Evolutionary conservation across 2,113 vertebrate genomes (phyloP).

Genomic region (Labrus mixtus): DNA sequence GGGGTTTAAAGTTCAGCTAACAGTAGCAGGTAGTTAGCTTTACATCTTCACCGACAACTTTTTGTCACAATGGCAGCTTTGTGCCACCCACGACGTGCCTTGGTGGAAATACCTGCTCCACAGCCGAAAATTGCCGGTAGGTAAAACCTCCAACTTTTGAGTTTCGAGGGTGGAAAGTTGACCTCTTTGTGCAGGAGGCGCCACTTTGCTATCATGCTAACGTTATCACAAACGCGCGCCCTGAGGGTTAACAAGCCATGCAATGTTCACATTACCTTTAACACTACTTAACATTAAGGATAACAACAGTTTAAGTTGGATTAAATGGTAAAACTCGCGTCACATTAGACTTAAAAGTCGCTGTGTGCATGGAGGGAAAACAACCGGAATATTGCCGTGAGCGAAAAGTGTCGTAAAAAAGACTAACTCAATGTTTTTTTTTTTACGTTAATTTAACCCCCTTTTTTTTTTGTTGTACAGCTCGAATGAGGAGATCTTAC

Average conservation of each 20-base stretch:
- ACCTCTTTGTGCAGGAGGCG: background rate
- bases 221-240: background rate
- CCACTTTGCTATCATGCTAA: slow-evolving; percentile 41
- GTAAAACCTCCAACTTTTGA: background rate
- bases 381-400: too few species aligned
- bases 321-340: background rate
- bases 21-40: slow-evolving; percentile 42
- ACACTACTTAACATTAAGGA: background rate
- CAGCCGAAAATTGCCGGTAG: slow-evolving; percentile 81
- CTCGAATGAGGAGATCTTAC: slow-evolving; percentile 78
- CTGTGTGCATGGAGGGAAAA: background rate
- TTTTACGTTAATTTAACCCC: background rate
- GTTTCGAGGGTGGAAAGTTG: too few species aligned
- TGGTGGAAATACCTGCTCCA: slow-evolving; percentile 81
- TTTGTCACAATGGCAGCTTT: slow-evolving; percentile 66
- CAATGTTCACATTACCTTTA: background rate
- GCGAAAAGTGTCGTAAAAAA: too few species aligned
- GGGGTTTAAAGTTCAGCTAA: slow-evolving; percentile 70
- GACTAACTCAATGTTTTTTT: too few species aligned
- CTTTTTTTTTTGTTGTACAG: slow-evolving; percentile 42
- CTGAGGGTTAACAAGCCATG: background rate
- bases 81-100: slow-evolving; percentile 71
- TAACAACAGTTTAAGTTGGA: background rate
- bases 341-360: background rate
- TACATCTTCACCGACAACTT: background rate